Evolutionary conservation across 1,140 invertebrate species (phyloP), one percentile per base, ranked within the genome.

Genomic region (Cyclargus thomasi): DNA sequence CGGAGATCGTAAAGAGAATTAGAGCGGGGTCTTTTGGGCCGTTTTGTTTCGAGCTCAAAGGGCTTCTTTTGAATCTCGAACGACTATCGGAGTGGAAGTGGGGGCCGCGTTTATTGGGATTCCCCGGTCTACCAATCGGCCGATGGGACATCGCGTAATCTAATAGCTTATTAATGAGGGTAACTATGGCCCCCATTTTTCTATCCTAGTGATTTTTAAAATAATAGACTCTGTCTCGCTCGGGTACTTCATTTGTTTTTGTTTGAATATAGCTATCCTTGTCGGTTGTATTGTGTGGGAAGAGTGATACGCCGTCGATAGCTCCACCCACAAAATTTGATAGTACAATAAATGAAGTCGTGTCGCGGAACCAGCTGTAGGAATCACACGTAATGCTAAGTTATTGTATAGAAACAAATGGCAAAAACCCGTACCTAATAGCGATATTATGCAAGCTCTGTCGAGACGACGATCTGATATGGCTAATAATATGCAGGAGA

Each of bases 121-220:
- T 88, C 86, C 81, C 82, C 83, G 77, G 80, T 78, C 85, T 87
- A 86, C 86, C 86, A 88, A 88, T 88, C 82, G 83, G 79, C 78
- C 81, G 78, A 71, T 79, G 76, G 78, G 79, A 79, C 78, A 80
- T 81, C 73, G 77, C 74, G 87, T 88, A 90, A 90, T 88, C 85
- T 90, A 88, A 90, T 90, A 90, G 86, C 86, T 88, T 88, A 88
- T 90, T 90, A 88, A 90, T 87, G 79, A 88, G 79, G 86, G 88
- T 84, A 87, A 87, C 78, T 79, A 74, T 72, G 80, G 76, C 76
- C 86, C 87, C 82, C 77, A 88, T 88, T 87, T 86, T 85, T 85
- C 87, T 90, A 88, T 85, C 76, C 75, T 90, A 90, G 87, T 75
- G 67, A 82, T 86, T 69, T 86, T 82, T 74, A 80, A 87, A 90